Percentiles rank a stretch among this genome's conserved stretches.
Conservation (phyloP, 2,113 vertebrate genomes). For the Bucco capensis region DNA sequence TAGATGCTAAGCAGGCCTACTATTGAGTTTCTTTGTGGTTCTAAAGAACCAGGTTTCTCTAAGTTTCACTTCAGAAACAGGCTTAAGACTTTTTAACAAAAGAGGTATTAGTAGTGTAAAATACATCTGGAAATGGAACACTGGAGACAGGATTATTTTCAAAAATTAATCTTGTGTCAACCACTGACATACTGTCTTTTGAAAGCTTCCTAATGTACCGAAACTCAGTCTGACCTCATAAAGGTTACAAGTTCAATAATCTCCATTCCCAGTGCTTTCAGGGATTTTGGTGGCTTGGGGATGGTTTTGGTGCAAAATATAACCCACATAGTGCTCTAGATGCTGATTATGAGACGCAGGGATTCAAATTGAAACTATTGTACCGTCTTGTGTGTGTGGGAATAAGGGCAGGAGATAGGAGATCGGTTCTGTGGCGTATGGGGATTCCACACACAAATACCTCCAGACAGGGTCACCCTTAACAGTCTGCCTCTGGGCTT, state of each 20-base stretch:
- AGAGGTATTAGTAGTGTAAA: neutral
- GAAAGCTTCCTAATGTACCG: neutral
- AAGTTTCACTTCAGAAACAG: neutral
- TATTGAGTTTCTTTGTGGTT: neutral
- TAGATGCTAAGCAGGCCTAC: neutral
- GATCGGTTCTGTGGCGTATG: accelerated
- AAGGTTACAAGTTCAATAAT: neutral
- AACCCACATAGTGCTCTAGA: neutral
- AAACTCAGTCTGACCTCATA: neutral
- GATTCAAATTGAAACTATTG: neutral
- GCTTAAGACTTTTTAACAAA: neutral
- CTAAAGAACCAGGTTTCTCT: neutral
- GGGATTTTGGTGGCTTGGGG: neutral
- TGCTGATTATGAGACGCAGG: neutral
- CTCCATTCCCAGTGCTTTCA: neutral
- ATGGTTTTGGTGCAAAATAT: neutral
- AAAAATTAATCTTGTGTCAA: neutral
- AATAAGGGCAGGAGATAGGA: neutral
- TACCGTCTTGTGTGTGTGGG: neutral
- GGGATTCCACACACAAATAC: neutral
- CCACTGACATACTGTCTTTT: neutral
- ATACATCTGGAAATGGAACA: neutral
- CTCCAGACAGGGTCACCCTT: neutral
- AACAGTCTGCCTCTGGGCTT: neutral
- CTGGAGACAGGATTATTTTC: neutral